phyloP scores from a whole-genome alignment of 2,113 vertebrate species.

The Dasyurus viverrinus region DNA sequence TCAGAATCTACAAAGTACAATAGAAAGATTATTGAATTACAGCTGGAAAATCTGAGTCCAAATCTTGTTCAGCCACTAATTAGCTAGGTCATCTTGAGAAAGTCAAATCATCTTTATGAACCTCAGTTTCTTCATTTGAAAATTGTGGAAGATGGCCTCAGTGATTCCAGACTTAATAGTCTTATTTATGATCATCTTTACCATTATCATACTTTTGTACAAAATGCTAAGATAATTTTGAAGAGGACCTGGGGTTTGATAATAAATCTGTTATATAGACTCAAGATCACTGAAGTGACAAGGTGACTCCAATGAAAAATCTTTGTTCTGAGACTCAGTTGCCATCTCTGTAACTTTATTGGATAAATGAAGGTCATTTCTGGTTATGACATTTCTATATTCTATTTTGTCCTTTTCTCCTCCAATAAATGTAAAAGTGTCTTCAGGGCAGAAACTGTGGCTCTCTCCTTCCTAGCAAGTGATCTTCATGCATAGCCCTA shows the following conservation, averaged over 20 bases:
- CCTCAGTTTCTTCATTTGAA: not conserved
- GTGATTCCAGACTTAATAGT: not conserved
- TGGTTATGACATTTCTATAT: slow-evolving; percentile 29
- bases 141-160: not conserved
- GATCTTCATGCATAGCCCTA: not conserved
- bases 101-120: not conserved
- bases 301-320: not conserved
- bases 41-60: not conserved
- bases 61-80: not conserved
- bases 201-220: not conserved
- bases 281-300: not conserved
- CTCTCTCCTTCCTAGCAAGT: not conserved
- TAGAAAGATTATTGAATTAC: not conserved
- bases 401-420: slow-evolving; percentile 23
- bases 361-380: not conserved
- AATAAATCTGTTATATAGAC: not conserved
- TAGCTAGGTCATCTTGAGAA: not conserved
- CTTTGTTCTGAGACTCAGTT: slow-evolving; percentile 14
- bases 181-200: not conserved
- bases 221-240: not conserved
- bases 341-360: not conserved
- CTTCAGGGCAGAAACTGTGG: not conserved
- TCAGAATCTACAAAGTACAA: not conserved
- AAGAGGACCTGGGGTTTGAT: not conserved
- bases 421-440: slow-evolving; percentile 8